Evolutionary conservation across 2,888 invertebrate species (phyloP), one percentile per base, ranked within the genome.

Genomic region (Pachliopta kotzebuea): DNA sequence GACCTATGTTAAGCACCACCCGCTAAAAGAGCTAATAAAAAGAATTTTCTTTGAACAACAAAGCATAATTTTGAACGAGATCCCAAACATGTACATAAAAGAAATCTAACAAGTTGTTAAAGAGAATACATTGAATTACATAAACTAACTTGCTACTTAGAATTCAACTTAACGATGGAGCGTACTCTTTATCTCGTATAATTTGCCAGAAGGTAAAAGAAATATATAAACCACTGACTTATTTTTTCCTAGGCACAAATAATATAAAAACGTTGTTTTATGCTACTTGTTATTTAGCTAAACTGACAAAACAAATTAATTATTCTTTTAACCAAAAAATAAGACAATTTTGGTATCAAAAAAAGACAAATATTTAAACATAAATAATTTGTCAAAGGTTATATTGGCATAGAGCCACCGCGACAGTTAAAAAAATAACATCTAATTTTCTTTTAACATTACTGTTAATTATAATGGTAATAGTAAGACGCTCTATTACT

Each of bases 1-100:
- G 72, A 74, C 76, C 72, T 75, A 78, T 68, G 68, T 77, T 89
- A 89, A 90, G 90, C 90, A 89, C 88, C 85, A 83, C 85, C 90
- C 86, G 87, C 89, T 81, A 82, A 74, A 77, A 72, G 61, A 72
- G 72, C 76, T 79, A 78, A 74, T 72, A 73, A 77, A 76, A 79
- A 65, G 31, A 52, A 50, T 52, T 52, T 61, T 54, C 65, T 66
- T n/a, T 24, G 54, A 62, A 67, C 68, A 68, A 74, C 78, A 76
- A 76, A 80, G 78, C 76, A 80, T 74, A 85, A 84, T 85, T 85
- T 85, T 82, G 84, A 82, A 77, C 83, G 86, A 87, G 85, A 86
- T 87, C 85, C 14, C 82, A 78, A 84, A 83, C 67, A 71, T 78
- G 76, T 78, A 37, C 14, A 70, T 73, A 77, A 79, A 76, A 72